Percentiles rank a stretch among this genome's conserved stretches.
Evolutionary conservation across 2,888 invertebrate species (phyloP).

Genomic region (Polietes domitor): DNA sequence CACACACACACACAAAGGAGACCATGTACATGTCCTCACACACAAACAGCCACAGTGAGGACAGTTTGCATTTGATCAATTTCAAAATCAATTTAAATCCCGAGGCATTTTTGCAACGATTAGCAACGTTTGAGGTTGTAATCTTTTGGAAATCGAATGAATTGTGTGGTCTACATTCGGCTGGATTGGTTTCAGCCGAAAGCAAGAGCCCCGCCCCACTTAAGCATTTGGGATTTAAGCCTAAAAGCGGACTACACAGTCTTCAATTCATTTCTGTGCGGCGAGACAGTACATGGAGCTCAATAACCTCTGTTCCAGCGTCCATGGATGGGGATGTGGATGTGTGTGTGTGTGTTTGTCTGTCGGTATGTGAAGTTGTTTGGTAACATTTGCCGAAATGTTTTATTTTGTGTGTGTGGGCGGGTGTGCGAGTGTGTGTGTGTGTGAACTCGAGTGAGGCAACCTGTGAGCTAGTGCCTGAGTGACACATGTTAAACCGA

Average conservation of each 20-base stretch:
- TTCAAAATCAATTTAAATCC: no score
- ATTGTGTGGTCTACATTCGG: no score
- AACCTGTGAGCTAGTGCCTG: background rate
- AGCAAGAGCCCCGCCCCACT: no score
- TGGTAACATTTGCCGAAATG: slow-evolving; percentile 26
- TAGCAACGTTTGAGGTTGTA: no score
- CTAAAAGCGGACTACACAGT: slow-evolving; percentile 44
- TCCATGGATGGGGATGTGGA: background rate
- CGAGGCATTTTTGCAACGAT: no score
- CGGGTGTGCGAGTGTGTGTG: background rate
- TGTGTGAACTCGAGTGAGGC: background rate
- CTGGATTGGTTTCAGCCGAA: no score
- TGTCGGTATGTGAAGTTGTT: background rate
- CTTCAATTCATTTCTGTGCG: background rate
- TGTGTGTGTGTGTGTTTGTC: background rate
- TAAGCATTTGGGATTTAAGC: background rate
- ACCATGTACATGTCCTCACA: no score
- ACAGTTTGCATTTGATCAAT: no score
- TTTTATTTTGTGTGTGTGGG: background rate
- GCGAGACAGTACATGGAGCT: slow-evolving; percentile 21
- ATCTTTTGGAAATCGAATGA: no score
- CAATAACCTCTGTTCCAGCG: slow-evolving; percentile 47
- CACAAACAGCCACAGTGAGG: no score
- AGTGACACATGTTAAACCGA: background rate
- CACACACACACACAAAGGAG: no score